Percentiles rank a stretch among this genome's conserved stretches.
Conservation (phyloP, 23 tunicate genomes). For the Corella eumyota region DNA sequence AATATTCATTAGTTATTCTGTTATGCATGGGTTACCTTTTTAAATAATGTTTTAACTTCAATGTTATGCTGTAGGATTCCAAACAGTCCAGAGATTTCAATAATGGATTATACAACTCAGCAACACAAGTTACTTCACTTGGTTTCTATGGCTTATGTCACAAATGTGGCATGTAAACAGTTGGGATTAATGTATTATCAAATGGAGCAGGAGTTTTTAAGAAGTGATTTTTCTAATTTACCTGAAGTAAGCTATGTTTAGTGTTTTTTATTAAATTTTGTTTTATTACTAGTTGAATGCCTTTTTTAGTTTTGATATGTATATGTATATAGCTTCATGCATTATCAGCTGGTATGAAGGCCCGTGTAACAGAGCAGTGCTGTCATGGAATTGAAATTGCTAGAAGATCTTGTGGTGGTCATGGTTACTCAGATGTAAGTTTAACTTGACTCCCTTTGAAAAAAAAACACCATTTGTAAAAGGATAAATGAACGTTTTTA, state of each 20-base stretch:
- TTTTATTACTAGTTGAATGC: no score
- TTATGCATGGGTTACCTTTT: no score
- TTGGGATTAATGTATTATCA: slow-evolving; percentile 8
- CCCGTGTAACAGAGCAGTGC: slow-evolving; percentile 53
- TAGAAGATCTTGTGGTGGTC: slow-evolving; percentile 89
- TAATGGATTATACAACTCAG: slow-evolving; percentile 72
- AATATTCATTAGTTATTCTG: no score
- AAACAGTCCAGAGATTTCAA: slow-evolving; percentile 54
- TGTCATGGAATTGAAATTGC: slow-evolving; percentile 34
- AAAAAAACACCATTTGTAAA: background rate
- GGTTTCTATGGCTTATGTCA: slow-evolving; percentile 35
- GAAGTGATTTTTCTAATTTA: slow-evolving; percentile 36
- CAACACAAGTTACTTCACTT: slow-evolving; percentile 67
- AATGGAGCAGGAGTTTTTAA: slow-evolving; percentile 3
- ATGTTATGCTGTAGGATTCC: no score
- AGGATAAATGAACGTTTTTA: slow-evolving; percentile 3
- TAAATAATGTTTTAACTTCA: no score
- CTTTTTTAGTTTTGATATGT: background rate
- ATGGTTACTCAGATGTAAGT: slow-evolving; percentile 70
- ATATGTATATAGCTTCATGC: slow-evolving; percentile 86
- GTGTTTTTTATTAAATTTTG: no score
- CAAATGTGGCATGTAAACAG: slow-evolving; percentile 28
- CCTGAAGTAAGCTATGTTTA: slow-evolving; percentile 87
- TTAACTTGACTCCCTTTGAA: background rate
- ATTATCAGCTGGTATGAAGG: slow-evolving; percentile 82